A percentile compares a stretch with the other conserved stretches of the same genome.
These are phyloP conservation scores for Drosophila mimetica DNA, from an alignment of 2,888 invertebrate species.

Conservation along the genomic window DNA sequence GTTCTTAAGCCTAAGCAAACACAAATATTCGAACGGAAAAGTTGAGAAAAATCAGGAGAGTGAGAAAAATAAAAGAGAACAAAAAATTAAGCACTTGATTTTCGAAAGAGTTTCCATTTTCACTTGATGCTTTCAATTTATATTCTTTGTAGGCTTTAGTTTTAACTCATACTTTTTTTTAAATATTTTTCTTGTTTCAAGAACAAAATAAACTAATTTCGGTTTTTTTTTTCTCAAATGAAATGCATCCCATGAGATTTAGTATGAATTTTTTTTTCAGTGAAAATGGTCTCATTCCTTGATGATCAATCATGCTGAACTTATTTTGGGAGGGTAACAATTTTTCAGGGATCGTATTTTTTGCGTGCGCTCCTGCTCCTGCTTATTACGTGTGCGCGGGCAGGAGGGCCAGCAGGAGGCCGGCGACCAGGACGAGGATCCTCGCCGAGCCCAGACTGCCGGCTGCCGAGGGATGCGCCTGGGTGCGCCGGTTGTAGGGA, in stretches of 20 bases:
- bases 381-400: slow-evolving; percentile 25
- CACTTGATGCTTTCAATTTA: too few species aligned
- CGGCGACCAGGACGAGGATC: not conserved
- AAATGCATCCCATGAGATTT: too few species aligned
- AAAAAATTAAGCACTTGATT: not conserved
- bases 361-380: slow-evolving; percentile 4
- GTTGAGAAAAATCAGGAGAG: not conserved
- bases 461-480: slow-evolving; percentile 80
- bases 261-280: not conserved
- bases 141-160: too few species aligned
- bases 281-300: slow-evolving; percentile 2
- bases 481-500: slow-evolving; percentile 83
- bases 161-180: too few species aligned
- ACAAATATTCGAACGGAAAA: not conserved
- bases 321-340: not conserved
- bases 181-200: too few species aligned
- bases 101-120: slow-evolving; percentile 7
- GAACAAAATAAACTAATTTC: too few species aligned
- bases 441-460: not conserved
- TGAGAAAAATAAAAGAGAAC: not conserved
- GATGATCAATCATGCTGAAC: not conserved
- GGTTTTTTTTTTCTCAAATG: too few species aligned
- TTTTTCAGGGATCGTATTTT: slow-evolving; percentile 10
- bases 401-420: slow-evolving; percentile 10
- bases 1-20: slow-evolving; percentile 21